phyloP scores from a whole-genome alignment of 2,797 vertebrate species.

The Danio kyathit region DNA sequence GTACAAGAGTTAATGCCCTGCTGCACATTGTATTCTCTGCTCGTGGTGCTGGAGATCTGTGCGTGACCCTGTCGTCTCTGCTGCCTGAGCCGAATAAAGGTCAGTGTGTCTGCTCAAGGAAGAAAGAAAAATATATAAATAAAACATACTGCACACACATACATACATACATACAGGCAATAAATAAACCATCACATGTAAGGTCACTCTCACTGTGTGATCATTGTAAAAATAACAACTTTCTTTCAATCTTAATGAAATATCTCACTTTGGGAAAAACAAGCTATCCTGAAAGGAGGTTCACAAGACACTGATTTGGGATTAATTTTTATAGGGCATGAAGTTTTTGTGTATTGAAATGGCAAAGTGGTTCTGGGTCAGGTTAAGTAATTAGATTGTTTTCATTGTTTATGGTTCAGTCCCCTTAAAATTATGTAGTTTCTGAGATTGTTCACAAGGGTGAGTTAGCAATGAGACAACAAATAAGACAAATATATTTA shows the following conservation, averaged over 20 bases:
- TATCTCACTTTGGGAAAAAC: not conserved
- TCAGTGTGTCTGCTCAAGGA: constrained; percentile 49
- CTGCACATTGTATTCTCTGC: constrained; percentile 47
- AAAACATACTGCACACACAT: constrained; percentile 27
- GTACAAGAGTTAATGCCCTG: not conserved
- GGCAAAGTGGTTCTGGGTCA: not conserved
- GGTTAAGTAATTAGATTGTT: not conserved
- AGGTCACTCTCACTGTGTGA: not conserved
- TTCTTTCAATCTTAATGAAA: constrained; percentile 32
- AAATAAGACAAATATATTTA: not conserved
- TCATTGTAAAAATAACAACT: constrained; percentile 13
- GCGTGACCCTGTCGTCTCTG: not conserved
- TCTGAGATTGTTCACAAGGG: constrained; percentile 16
- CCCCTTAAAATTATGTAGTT: constrained; percentile 46
- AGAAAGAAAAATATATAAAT: constrained; percentile 34
- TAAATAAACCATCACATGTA: constrained; percentile 28
- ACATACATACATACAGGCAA: constrained; percentile 24
- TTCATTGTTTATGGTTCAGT: constrained; percentile 11
- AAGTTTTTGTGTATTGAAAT: not conserved
- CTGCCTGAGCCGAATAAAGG: constrained; percentile 47
- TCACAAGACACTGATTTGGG: not conserved
- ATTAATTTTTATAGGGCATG: not conserved
- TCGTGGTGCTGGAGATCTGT: constrained; percentile 39
- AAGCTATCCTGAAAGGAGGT: constrained; percentile 17
- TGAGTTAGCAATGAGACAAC: constrained; percentile 43